phyloP scores from a whole-genome alignment of 2,888 invertebrate genomes.

The Tetragonula carbonaria region DNA sequence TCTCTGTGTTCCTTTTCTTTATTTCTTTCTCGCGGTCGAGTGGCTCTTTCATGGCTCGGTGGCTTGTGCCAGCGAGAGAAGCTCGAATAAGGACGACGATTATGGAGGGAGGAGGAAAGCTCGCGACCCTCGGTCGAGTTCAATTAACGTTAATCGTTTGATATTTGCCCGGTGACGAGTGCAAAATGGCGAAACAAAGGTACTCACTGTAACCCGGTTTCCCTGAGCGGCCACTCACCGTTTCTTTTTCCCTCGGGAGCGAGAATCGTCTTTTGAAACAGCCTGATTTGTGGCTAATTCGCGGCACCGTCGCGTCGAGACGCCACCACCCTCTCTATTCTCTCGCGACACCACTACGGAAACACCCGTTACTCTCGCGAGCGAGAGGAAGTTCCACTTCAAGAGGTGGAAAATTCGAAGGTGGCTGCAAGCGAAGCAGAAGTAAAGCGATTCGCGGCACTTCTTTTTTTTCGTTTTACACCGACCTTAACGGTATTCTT shows the following conservation, averaged over 20 bases:
- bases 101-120: constrained; percentile 12
- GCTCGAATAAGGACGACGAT: constrained; percentile 36
- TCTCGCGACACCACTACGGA: constrained; percentile 7
- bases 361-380: constrained; percentile 14
- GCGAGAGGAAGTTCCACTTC: not conserved
- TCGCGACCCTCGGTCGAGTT: constrained; percentile 63
- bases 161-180: constrained; percentile 76
- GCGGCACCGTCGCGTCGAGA: constrained; percentile 12
- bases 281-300: constrained; percentile 43
- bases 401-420: not conserved
- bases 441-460: not conserved
- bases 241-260: constrained; percentile 7
- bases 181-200: constrained; percentile 76
- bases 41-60: constrained; percentile 40
- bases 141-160: constrained; percentile 80
- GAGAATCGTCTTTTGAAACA: constrained; percentile 46
- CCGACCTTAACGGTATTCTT: not conserved
- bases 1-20: constrained; percentile 9
- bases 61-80: constrained; percentile 19
- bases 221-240: constrained; percentile 66
- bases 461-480: not conserved
- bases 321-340: not conserved
- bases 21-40: constrained; percentile 37
- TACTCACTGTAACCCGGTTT: constrained; percentile 81
- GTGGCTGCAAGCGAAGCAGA: not conserved